These are phyloP conservation scores for Serripes groenlandicus DNA, from an alignment of 2,888 invertebrate species.

Conservation along the genomic window DNA sequence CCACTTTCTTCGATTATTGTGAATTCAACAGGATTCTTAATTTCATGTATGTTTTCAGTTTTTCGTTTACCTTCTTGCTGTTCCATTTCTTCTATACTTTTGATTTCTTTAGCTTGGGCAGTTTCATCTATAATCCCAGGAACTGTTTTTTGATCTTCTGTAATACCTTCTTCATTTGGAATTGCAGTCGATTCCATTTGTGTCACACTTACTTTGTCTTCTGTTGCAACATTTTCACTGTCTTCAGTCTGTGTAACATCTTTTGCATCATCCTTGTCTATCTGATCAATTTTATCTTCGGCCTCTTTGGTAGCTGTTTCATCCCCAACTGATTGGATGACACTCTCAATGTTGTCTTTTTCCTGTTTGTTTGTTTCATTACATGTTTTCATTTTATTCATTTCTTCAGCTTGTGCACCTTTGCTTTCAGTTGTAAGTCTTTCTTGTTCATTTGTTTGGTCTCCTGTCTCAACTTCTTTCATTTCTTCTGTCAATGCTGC, in stretches of 20 bases:
- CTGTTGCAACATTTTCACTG: background rate
- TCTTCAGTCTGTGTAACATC: background rate
- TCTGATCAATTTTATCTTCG: background rate
- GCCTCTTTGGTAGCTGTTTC: background rate
- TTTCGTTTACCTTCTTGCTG: no score
- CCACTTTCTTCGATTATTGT: background rate
- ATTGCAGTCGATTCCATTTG: no score
- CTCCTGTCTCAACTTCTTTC: background rate
- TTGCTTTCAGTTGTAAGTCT: background rate
- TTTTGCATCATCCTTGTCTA: background rate
- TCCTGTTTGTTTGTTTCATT: background rate
- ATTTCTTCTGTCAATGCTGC: background rate
- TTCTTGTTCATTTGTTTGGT: background rate
- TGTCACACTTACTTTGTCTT: background rate
- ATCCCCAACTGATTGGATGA: no score
- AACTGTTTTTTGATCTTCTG: no score
- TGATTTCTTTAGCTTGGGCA: background rate
- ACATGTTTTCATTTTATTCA: background rate
- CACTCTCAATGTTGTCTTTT: no score
- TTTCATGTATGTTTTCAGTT: no score
- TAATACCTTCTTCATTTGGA: background rate
- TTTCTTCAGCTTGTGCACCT: background rate
- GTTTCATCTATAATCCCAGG: no score
- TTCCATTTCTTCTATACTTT: no score
- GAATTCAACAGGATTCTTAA: background rate